These are phyloP conservation scores for Nautilus pompilius DNA, from an alignment of 1,140 invertebrate genomes.

Conservation along the genomic window DNA sequence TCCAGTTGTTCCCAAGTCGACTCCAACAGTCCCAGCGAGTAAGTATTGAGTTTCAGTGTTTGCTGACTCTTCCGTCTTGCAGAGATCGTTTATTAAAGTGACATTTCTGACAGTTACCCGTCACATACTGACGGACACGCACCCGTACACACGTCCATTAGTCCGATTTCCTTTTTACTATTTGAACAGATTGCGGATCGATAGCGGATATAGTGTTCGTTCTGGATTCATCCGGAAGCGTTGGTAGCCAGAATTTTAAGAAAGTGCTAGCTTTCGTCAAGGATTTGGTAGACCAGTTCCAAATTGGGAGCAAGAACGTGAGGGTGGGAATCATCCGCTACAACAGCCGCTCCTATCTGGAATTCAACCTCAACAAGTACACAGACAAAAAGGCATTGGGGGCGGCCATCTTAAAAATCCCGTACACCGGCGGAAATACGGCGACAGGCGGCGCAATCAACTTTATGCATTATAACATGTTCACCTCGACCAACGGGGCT, in stretches of 20 bases:
- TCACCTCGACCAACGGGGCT: conserved; percentile 21
- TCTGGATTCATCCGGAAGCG: conserved; percentile 35
- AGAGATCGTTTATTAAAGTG: too few species aligned
- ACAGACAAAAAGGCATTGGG: conserved; percentile 23
- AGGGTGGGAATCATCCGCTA: conserved; percentile 36
- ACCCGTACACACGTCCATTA: too few species aligned
- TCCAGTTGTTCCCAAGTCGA: too few species aligned
- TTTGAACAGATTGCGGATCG: conserved; percentile 28
- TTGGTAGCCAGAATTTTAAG: conserved; percentile 28
- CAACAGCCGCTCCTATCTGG: conserved; percentile 26
- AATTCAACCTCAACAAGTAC: conserved; percentile 47
- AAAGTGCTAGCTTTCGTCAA: conserved; percentile 33
- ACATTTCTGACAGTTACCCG: too few species aligned
- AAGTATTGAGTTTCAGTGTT: too few species aligned
- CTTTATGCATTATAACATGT: conserved; percentile 23
- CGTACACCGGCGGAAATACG: conserved; percentile 25
- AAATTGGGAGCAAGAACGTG: conserved; percentile 29
- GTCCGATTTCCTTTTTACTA: background rate
- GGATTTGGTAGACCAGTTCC: conserved; percentile 23
- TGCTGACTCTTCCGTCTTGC: too few species aligned
- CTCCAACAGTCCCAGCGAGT: too few species aligned
- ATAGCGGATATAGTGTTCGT: conserved; percentile 38
- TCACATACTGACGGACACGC: too few species aligned
- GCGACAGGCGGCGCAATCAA: conserved; percentile 32
- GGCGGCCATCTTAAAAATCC: conserved; percentile 29